Conservation (phyloP, 2,113 vertebrate genomes). For the Geothlypis trichas region DNA sequence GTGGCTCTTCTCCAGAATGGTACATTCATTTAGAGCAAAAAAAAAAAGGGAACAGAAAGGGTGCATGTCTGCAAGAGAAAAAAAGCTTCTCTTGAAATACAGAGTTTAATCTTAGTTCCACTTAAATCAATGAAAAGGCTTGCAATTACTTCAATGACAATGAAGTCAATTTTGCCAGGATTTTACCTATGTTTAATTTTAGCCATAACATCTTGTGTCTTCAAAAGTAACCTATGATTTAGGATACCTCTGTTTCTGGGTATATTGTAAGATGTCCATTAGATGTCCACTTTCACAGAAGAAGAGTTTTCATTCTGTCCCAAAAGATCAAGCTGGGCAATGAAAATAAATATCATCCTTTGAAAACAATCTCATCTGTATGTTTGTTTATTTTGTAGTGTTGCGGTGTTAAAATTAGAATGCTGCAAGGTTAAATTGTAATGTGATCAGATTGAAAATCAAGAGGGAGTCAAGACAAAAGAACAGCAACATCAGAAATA, state of each 20-base stretch:
- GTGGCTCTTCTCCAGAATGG: not conserved
- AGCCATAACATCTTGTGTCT: not conserved
- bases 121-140: not conserved
- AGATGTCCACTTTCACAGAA: not conserved
- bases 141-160: not conserved
- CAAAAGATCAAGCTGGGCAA: not conserved
- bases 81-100: not conserved
- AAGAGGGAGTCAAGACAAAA: not conserved
- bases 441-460: slow-evolving; percentile 13
- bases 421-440: slow-evolving; percentile 29
- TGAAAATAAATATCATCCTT: not conserved
- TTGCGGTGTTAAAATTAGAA: slow-evolving; percentile 46
- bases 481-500: slow-evolving; percentile 24
- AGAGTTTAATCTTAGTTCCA: not conserved
- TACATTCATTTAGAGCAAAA: not conserved
- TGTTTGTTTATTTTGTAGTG: not conserved
- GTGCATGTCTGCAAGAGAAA: not conserved
- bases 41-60: not conserved
- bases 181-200: not conserved
- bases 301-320: not conserved
- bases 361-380: not conserved
- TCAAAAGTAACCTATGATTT: not conserved
- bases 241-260: not conserved
- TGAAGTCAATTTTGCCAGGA: not conserved
- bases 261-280: not conserved